Base-by-base conservation (phyloP, 2,888 invertebrate genomes). In the Drosophila kambysellisi region DNA sequence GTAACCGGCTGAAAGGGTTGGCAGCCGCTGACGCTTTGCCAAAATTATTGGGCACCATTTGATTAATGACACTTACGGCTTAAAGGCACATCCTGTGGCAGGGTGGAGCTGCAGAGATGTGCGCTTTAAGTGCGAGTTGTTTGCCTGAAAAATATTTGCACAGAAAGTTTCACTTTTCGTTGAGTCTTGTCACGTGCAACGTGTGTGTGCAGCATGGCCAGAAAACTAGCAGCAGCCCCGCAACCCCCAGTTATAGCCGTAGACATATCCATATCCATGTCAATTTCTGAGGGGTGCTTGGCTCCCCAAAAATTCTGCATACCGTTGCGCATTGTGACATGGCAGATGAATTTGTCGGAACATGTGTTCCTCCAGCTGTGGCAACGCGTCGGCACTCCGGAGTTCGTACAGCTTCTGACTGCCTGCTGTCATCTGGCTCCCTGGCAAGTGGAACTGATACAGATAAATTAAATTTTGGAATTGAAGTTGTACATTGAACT, bases 321-420 rank as follows among this genome's bases (percentile, higher is more conserved):
- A 88, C 89, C 83, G 82, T 90, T 90, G 87, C 87, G 88, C 86
- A 90, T 83, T 90, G 86, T 88, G 88, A 88, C 88, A 88, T 80
- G 90, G 76, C 73, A 90, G 87, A 91, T 91, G 89, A 90, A 91
- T 89, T 88, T 84, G 84, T 90, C 65, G 76, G 67, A 83, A 89
- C 89, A 89, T 88, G 89, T 88, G 90, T 88, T 89, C 71, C 75
- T 72, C 70, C 87, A 70, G 87, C 89, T 90, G 87, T 62, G 78
- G 43, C 65, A 53, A 51, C 70, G 66, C 59, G 39, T 50, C 67
- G 52, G 59, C 74, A 54, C 32, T 46, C 35, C 33, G 30, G 8
- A 30, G 12, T 30, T 12, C 29, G 39, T 12, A 39, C 39, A 50
- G 51, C 58, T 54, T 35, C 43, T 54, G 53, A 32, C 60, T 46